Conservation (phyloP, 2,113 vertebrate genomes). For the Erinaceus europaeus region DNA sequence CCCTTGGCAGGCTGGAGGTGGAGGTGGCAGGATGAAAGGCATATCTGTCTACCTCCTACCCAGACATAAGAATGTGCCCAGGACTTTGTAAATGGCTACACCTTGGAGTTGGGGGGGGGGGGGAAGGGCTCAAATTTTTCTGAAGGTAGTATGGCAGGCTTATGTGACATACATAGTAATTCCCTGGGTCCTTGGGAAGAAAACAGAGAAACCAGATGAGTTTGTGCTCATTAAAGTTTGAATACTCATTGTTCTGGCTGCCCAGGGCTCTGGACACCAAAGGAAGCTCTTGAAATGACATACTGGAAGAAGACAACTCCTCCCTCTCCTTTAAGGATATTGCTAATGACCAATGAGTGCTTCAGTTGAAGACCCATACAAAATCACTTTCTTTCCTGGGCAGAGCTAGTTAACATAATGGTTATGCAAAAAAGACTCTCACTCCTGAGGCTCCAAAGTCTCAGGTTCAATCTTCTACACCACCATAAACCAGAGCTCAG, state of each 20-base stretch:
- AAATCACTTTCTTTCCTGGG: no score
- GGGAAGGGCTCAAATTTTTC: background rate
- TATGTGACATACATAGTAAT: background rate
- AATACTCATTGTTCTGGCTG: background rate
- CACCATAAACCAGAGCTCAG: no score
- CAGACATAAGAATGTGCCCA: background rate
- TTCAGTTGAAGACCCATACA: background rate
- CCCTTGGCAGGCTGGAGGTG: background rate
- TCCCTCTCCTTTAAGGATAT: background rate
- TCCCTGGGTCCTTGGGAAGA: background rate
- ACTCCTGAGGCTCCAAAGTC: no score
- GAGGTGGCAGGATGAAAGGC: background rate
- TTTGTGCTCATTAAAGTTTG: background rate
- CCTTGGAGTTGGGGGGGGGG: no score
- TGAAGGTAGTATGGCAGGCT: background rate
- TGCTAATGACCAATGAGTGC: background rate
- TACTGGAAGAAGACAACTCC: background rate
- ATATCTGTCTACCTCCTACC: background rate
- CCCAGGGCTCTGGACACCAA: background rate
- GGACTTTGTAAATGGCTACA: background rate
- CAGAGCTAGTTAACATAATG: no score
- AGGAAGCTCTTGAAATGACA: background rate
- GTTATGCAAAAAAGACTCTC: no score
- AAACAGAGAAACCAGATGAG: background rate
- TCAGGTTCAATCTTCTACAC: no score